Conservation (phyloP, 2,888 invertebrate genomes). For the Parthenolecanium corni region DNA sequence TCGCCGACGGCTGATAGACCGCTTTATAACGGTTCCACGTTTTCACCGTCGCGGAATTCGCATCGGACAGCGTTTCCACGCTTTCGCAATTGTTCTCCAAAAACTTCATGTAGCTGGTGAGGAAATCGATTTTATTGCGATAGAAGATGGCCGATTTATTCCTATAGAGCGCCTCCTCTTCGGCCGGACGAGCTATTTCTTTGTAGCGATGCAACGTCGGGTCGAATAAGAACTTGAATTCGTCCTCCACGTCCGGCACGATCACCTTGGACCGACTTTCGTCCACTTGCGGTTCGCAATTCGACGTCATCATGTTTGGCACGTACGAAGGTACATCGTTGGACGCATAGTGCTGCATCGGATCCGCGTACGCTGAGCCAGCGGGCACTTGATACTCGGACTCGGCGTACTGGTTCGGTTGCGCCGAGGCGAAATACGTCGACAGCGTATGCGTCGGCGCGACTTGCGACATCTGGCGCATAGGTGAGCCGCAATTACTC, state of each 20-base stretch:
- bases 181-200: constrained; percentile 35
- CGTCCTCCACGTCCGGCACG: constrained; percentile 80
- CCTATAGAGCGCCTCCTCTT: constrained; percentile 42
- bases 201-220: constrained; percentile 43
- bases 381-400: not conserved
- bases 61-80: constrained; percentile 12
- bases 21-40: constrained; percentile 17
- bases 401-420: not conserved
- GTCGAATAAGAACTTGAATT: constrained; percentile 65
- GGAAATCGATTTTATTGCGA: constrained; percentile 53
- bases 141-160: constrained; percentile 35
- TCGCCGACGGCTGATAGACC: not conserved
- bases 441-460: constrained; percentile 1
- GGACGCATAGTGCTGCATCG: not conserved
- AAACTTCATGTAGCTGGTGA: constrained; percentile 78
- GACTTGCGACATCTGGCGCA: not conserved
- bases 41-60: constrained; percentile 9
- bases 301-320: not conserved
- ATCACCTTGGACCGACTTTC: constrained; percentile 68
- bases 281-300: not conserved
- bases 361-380: no score
- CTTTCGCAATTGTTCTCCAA: constrained; percentile 50
- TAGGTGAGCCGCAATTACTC: not conserved
- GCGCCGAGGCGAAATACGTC: constrained; percentile 8
- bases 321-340: not conserved